A percentile compares a stretch with the other conserved stretches of the same genome.
phyloP scores from a whole-genome alignment of 37 sponge, comb jelly and placozoan genomes.

The Theonella swinhoei region DNA sequence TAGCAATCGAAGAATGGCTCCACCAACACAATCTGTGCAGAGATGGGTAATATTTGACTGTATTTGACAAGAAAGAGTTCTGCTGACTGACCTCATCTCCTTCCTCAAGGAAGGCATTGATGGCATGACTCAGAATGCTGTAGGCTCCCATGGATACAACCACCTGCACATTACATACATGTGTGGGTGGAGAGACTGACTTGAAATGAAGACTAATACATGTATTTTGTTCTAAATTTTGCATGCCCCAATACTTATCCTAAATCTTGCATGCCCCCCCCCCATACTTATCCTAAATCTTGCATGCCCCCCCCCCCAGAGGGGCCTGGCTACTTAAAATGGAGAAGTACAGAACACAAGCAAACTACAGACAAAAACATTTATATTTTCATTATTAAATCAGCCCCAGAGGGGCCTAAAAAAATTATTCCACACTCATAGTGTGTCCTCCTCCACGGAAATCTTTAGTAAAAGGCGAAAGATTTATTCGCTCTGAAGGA shows the following conservation, averaged over 20 bases:
- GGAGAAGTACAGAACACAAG: too few species aligned
- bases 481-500: slow-evolving; percentile 51
- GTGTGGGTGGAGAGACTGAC: neutral
- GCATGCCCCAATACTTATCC: neutral
- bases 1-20: slow-evolving; percentile 99
- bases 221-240: neutral
- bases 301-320: neutral
- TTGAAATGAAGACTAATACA: neutral
- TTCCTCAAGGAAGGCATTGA: slow-evolving; percentile 78
- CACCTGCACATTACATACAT: slow-evolving; percentile 37
- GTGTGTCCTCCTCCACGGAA: slow-evolving; percentile 45
- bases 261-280: neutral
- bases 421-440: neutral
- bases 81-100: slow-evolving; percentile 94
- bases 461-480: slow-evolving; percentile 66
- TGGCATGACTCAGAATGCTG: slow-evolving; percentile 65
- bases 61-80: neutral
- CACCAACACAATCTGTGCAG: slow-evolving; percentile 81
- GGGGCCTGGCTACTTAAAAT: too few species aligned
- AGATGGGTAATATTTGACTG: neutral
- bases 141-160: slow-evolving; percentile 85
- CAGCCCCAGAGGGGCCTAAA: neutral
- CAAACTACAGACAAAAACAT: too few species aligned
- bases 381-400: too few species aligned
- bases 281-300: neutral